A percentile compares a stretch with the other conserved stretches of the same genome.
Evolutionary conservation across 2,797 vertebrate species (phyloP).

Genomic region (Ataeniobius toweri): DNA sequence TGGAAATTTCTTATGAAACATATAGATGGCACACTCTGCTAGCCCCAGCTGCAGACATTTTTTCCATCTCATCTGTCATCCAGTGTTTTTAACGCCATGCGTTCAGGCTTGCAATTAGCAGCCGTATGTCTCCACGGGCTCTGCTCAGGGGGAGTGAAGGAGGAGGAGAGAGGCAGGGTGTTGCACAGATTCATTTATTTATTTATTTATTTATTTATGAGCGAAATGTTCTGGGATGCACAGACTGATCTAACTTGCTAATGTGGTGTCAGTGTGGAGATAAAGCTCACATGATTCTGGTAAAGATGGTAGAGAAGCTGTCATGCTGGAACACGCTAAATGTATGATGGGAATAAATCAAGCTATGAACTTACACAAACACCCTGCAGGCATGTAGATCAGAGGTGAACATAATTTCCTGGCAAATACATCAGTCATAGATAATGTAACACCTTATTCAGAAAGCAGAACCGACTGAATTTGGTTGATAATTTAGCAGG

Average conservation of each 20-base stretch:
- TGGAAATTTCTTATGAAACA: constrained; percentile 9
- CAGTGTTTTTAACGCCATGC: constrained; percentile 50
- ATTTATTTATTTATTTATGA: constrained; percentile 15
- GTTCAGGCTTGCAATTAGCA: constrained; percentile 70
- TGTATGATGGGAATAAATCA: constrained; percentile 51
- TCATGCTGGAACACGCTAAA: constrained; percentile 40
- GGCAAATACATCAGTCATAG: constrained; percentile 5
- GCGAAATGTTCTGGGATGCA: constrained; percentile 35
- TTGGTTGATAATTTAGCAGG: constrained; percentile 28
- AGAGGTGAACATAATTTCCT: constrained; percentile 40
- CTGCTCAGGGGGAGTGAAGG: constrained; percentile 12
- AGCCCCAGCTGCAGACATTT: constrained; percentile 19
- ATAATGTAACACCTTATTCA: background rate
- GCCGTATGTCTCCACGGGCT: constrained; percentile 61
- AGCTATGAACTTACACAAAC: background rate
- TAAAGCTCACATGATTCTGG: constrained; percentile 48
- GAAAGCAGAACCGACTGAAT: background rate
- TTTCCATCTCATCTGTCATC: constrained; percentile 45
- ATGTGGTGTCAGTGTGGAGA: constrained; percentile 40
- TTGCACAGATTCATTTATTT: constrained; percentile 18
- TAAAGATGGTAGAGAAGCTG: constrained; percentile 32
- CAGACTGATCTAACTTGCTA: constrained; percentile 54
- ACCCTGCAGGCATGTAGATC: constrained; percentile 30
- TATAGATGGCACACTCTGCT: constrained; percentile 14
- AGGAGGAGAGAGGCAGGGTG: constrained; percentile 25